Conservation (phyloP, 2,797 vertebrate species). For the Neosalanx taihuensis region DNA sequence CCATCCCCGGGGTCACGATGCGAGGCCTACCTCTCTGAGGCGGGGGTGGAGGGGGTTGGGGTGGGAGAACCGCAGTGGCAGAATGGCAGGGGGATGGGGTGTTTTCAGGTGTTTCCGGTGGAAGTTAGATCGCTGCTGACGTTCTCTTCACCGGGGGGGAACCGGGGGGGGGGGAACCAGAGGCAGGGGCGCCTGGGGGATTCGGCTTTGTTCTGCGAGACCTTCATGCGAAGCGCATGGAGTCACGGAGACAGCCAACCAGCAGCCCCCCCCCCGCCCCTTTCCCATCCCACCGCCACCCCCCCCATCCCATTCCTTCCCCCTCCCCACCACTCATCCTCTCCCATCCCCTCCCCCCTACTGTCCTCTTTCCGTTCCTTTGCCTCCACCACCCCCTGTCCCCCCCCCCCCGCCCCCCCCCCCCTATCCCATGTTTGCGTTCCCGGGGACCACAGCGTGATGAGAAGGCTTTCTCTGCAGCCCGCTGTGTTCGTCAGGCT, state of each 20-base stretch:
- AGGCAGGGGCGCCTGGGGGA: conserved; percentile 36
- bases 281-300: not conserved
- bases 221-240: conserved; percentile 45
- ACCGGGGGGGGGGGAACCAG: conserved; percentile 14
- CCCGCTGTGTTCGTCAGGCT: not conserved
- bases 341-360: not conserved
- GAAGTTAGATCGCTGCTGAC: conserved; percentile 33
- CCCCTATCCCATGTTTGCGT: not conserved
- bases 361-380: no score
- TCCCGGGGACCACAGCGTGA: not conserved
- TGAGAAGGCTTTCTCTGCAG: not conserved
- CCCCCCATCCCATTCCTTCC: not conserved
- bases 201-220: conserved; percentile 39
- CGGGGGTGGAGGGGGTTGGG: no score
- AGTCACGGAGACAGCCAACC: conserved; percentile 37
- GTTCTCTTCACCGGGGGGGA: conserved; percentile 21
- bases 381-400: not conserved
- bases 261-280: conserved; percentile 1
- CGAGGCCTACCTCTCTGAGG: not conserved
- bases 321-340: not conserved
- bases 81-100: conserved; percentile 13
- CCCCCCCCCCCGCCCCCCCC: not conserved
- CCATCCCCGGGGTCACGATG: not conserved
- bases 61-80: not conserved
- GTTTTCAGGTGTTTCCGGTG: conserved; percentile 20